Conservation (phyloP, 2,888 invertebrate genomes). For the Protula sp. region DNA sequence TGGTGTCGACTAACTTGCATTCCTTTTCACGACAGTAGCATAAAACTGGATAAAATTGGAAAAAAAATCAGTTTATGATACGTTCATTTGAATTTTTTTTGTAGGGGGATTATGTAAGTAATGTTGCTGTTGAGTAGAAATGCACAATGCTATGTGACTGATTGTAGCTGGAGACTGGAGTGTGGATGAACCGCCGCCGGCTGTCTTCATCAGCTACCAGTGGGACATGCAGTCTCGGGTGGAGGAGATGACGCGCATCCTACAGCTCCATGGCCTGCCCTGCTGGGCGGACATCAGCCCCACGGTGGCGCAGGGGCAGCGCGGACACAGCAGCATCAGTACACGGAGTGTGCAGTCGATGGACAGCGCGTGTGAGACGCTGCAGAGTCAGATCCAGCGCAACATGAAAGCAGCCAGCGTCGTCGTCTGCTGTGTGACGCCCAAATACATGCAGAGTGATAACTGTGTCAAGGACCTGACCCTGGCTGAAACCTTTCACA, state of each 20-base stretch:
- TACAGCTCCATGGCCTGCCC: slow-evolving; percentile 35
- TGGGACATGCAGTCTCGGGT: slow-evolving; percentile 50
- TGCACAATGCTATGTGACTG: too few relatives aligned
- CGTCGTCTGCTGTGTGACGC: slow-evolving; percentile 46
- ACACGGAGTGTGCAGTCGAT: slow-evolving; percentile 27
- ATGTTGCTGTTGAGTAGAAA: too few relatives aligned
- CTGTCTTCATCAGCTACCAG: slow-evolving; percentile 47
- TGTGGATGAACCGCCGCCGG: neutral
- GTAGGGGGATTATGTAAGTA: too few relatives aligned
- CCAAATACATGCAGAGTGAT: slow-evolving; percentile 50
- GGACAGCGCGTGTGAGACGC: slow-evolving; percentile 30
- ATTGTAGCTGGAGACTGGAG: neutral
- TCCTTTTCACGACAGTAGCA: too few relatives aligned
- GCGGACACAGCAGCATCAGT: slow-evolving; percentile 38
- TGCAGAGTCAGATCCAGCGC: slow-evolving; percentile 42
- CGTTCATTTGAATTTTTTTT: too few relatives aligned
- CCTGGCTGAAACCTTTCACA: slow-evolving; percentile 44
- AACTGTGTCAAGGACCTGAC: slow-evolving; percentile 48
- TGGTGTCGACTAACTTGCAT: too few relatives aligned
- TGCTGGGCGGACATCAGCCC: slow-evolving; percentile 46
- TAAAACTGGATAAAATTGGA: too few relatives aligned
- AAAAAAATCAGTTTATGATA: too few relatives aligned
- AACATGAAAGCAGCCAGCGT: slow-evolving; percentile 42
- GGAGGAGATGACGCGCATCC: slow-evolving; percentile 38
- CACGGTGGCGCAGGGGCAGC: slow-evolving; percentile 23